A percentile compares a stretch with the other conserved stretches of the same genome.
phyloP scores from a whole-genome alignment of 2,797 vertebrate species.

The Gymnocypris eckloni region DNA sequence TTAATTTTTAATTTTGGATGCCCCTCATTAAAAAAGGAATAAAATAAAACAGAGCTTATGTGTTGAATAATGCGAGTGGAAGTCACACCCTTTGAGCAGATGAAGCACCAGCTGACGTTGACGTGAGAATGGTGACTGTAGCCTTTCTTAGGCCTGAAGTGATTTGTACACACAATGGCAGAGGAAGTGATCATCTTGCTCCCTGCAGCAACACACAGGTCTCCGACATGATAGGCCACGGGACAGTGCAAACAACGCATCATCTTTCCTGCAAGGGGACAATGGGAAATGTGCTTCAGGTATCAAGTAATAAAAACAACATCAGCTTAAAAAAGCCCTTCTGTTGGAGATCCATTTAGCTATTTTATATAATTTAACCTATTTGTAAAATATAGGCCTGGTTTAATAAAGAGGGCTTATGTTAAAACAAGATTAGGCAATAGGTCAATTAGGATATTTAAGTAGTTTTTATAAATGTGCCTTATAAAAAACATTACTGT shows the following conservation, averaged over 20 bases:
- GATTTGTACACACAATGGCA: constrained; percentile 90
- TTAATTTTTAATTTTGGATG: not conserved
- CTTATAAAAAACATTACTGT: too few relatives aligned
- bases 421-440: too few relatives aligned
- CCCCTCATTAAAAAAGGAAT: not conserved
- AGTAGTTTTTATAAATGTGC: too few relatives aligned
- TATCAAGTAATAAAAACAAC: not conserved
- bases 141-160: constrained; percentile 91
- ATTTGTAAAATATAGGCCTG: too few relatives aligned
- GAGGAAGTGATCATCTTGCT: constrained; percentile 88
- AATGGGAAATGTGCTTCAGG: not conserved
- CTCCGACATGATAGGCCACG: constrained; percentile 91
- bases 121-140: constrained; percentile 95
- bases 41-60: constrained; percentile 5
- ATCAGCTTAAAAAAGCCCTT: not conserved
- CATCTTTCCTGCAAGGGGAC: constrained; percentile 82
- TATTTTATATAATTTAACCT: not conserved
- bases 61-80: not conserved
- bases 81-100: constrained; percentile 94
- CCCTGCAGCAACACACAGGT: constrained; percentile 90
- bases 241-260: constrained; percentile 95
- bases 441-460: too few relatives aligned
- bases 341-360: not conserved
- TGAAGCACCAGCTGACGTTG: constrained; percentile 99
- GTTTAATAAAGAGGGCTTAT: too few relatives aligned